Base-by-base conservation (phyloP, 2,797 vertebrate species). In the Nothura maculosa region DNA sequence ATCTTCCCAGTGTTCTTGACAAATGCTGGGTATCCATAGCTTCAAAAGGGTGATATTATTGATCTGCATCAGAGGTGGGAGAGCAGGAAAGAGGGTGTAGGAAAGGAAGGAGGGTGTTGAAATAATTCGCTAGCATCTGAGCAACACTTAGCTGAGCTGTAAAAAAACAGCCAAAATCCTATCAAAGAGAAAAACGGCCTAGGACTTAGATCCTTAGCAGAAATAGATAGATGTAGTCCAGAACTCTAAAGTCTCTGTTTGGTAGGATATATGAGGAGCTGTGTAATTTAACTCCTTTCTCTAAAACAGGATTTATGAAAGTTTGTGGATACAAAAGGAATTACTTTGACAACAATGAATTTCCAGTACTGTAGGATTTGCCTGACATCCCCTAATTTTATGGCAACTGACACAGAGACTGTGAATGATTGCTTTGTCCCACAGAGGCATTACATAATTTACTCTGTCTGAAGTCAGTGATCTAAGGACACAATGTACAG, bases 31-130 rank as follows among this genome's bases (percentile, higher is more conserved):
- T 45, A 36, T 89, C 36, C 38, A 64, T 50, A n/a, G 6, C 73
- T 94, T 90, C 92, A 87, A 94, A 96, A 87, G 22, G 76, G 50
- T 50, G 90, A 42, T 7, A 48, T 73, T 90, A 85, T 78, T 94
- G 90, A 64, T 80, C 84, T 83, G 58, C 81, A 90, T 92, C 81
- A 90, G 82, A 92, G 40, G 58, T 15, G 68, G 20, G 20, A 92
- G 40, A 83, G 74, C 47, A 72, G 70, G 55, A 43, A 95, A 91
- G 42, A 90, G 45, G 27, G 10, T 82, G 43, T 58, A 87, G 43
- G 12, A 13, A 40, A 90, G 28, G 22, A 87, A 85, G 48, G 19
- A 87, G 20, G 10, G 61, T 67, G 40, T 68, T 60, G 16, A 94
- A 81, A 63, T 68, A 86, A 93, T 75, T 86, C 80, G 72, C 52